Conservation (phyloP, 2,888 invertebrate species). For the Amphipyra berbera region DNA sequence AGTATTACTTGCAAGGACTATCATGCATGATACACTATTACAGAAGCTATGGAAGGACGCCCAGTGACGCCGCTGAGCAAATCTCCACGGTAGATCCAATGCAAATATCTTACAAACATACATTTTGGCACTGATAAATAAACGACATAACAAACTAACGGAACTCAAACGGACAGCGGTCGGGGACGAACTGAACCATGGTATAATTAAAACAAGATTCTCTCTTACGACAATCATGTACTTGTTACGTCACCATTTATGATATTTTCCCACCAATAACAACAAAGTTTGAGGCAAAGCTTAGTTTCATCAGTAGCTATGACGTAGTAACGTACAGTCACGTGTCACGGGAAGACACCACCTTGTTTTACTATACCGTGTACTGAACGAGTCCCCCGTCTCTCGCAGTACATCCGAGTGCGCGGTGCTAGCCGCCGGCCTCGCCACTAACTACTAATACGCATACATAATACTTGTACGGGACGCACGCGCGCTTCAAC, state of each 20-base stretch:
- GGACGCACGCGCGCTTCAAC: neutral
- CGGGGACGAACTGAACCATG: neutral
- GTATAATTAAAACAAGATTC: no score
- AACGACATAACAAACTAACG: slow-evolving; percentile 44
- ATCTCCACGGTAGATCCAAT: slow-evolving; percentile 3
- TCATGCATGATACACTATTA: neutral
- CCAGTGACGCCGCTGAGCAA: neutral
- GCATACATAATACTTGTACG: slow-evolving; percentile 5
- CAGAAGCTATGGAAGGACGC: neutral
- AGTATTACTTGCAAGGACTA: slow-evolving; percentile 1
- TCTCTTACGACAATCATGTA: no score
- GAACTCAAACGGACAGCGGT: slow-evolving; percentile 12
- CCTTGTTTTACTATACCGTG: no score
- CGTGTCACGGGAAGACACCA: no score
- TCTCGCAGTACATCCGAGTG: neutral
- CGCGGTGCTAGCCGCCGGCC: no score
- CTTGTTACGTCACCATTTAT: no score
- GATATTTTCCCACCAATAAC: no score
- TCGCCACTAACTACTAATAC: neutral
- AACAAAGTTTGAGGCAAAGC: no score
- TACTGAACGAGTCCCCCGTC: neutral
- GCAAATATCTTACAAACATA: slow-evolving; percentile 59
- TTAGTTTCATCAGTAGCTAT: no score
- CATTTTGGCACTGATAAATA: slow-evolving; percentile 75
- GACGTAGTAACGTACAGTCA: no score